Evolutionary conservation across 2,113 vertebrate genomes (phyloP), one percentile per base, ranked within the genome.

Genomic region (Rhynchomys soricoides): DNA sequence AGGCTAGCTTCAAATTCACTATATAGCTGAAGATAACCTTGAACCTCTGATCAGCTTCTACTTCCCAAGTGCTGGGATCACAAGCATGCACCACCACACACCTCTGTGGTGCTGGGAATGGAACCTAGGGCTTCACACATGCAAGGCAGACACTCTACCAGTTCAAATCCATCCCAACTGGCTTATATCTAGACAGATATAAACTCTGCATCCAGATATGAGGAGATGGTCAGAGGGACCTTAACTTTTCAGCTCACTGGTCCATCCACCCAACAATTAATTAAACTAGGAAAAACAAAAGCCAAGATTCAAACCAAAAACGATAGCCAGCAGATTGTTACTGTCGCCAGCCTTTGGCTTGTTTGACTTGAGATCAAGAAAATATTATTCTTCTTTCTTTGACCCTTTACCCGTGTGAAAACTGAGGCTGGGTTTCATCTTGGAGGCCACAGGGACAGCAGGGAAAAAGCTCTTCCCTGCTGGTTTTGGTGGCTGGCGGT

Each of bases 321-420:
- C 43, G 62, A 68, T 0, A 1, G 62, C 5, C 17, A 48, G 40
- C 9, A 21, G 59, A 29, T 4, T 8, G 66, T 19, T 31, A 48
- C 43, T 48, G 43, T 34, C 29, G 9, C 26, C 16, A 6, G 26
- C 34, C 43, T 66, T 66, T 34, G 43, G 62, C 17, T 50, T 48
- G 9, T 4, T 37, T 68, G 57, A 12, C 26, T 45, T 21, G 50
- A 64, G 31, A 15, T 0, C 24, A 57, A 37, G 50, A 8, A 64
- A 22, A 24, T 1, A 0, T 15, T 7, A 48, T 9, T 8, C 31
- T 37, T 66, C 45, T 40, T 37, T n/a, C 29, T 37, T 0, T 0
- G 2, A 22, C 7, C 12, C 10, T 1, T 3, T 98, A 96, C 98
- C 98, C 98, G 98, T 16, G 5, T n/a, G 96, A 78, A 96, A 83